Percentiles rank a stretch among this genome's conserved stretches.
Evolutionary conservation across 30 jellyfish, hydroid and myxozoan species (phyloP).

Genomic region (Aurelia aurita complex sp. Pacific): DNA sequence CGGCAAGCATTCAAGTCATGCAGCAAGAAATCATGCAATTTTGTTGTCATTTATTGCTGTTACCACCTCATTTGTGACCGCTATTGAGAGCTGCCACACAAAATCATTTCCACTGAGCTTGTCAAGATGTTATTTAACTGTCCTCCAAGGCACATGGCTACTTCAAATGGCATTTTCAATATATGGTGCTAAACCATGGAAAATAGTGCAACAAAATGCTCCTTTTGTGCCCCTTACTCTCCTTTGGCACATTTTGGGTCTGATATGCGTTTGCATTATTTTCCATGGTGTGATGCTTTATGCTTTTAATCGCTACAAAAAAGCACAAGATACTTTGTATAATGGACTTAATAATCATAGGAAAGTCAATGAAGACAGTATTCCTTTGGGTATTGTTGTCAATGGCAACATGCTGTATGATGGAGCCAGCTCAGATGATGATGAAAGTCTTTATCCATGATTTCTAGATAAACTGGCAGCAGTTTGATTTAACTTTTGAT

Average conservation of each 20-base stretch:
- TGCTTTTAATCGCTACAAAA: slow-evolving; percentile 17
- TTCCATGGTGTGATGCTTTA: slow-evolving; percentile 28
- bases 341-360: slow-evolving; percentile 8
- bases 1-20: not conserved
- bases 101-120: slow-evolving; percentile 28
- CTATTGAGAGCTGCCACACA: slow-evolving; percentile 29
- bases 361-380: slow-evolving; percentile 44
- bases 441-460: slow-evolving; percentile 40
- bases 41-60: slow-evolving; percentile 7
- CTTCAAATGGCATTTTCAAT: slow-evolving; percentile 40
- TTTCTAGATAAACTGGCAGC: not conserved
- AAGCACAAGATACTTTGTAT: slow-evolving; percentile 22
- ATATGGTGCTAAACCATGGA: slow-evolving; percentile 42
- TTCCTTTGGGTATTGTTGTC: slow-evolving; percentile 58
- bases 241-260: slow-evolving; percentile 41
- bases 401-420: slow-evolving; percentile 54
- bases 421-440: slow-evolving; percentile 27
- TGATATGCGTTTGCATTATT: slow-evolving; percentile 2
- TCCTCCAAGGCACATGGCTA: slow-evolving; percentile 64
- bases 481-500: not conserved
- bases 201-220: slow-evolving; percentile 10
- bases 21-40: not conserved
- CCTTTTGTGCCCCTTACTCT: slow-evolving; percentile 36
- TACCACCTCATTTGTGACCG: slow-evolving; percentile 6
- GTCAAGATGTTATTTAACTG: slow-evolving; percentile 41